Evolutionary conservation across 2,113 vertebrate species (phyloP), one percentile per base, ranked within the genome.

Genomic region (Festucalex cinctus): DNA sequence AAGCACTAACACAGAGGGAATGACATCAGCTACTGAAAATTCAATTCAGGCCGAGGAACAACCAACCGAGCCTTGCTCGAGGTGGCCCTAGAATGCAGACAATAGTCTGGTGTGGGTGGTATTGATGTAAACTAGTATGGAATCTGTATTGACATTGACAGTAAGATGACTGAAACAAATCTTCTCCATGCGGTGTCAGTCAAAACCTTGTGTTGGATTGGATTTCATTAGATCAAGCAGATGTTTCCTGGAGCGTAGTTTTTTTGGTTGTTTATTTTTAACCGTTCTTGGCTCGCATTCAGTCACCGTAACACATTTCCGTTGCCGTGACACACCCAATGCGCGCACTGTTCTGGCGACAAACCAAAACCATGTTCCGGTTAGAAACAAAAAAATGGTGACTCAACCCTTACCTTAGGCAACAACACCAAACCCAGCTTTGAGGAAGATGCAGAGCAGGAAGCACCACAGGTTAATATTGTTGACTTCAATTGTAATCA

Each of bases 111-210:
- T 20, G 4, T 49, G 46, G 19, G 17, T 20, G 20, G 19, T 32
- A 32, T 32, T 32, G 4, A 32, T 32, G 28, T 32, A 32, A 32
- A 32, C 28, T 9, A 51, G 48, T 8, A 9, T 10, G n/a, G 48
- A 51, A n/a, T 51, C 19, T 20, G 8, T n/a, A 51, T 9, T 51
- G n/a, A 49, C 46, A n/a, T 17, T 49, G 16, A 49, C 3, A 68
- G 37, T 75, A 73, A 71, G 66, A 41, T 74, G 68, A 76, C 60
- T 80, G 79, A n/a, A n/a, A 48, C n/a, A 75, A n/a, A 63, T 75
- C 20, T 65, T 43, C 24, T 20, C 26, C 13, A 28, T 32, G 28
- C 28, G 28, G 28, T 32, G n/a, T n/a, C n/a, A n/a, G n/a, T n/a
- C n/a, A n/a, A n/a, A n/a, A n/a, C n/a, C n/a, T n/a, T n/a, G n/a